Conservation (phyloP, 2,888 invertebrate genomes). For the Brassicogethes aeneus region DNA sequence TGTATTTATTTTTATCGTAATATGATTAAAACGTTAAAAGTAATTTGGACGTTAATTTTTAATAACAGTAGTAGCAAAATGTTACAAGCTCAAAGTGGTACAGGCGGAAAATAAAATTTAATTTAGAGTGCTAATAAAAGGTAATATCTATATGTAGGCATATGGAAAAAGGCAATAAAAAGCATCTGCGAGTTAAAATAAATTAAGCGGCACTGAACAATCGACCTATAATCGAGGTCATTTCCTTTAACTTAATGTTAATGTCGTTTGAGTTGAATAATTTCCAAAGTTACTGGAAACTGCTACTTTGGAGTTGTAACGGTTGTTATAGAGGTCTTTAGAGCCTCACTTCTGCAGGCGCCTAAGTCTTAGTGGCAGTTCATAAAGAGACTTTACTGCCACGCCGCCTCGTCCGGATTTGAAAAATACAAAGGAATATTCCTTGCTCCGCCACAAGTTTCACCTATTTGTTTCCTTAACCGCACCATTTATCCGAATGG, state of each 20-base stretch:
- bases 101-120: no score
- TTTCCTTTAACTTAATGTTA: not conserved
- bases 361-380: slow-evolving; percentile 10
- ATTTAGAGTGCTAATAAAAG: no score
- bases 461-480: slow-evolving; percentile 6
- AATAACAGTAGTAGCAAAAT: no score
- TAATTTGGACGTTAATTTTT: no score
- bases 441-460: slow-evolving; percentile 7
- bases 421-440: slow-evolving; percentile 14
- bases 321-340: slow-evolving; percentile 14
- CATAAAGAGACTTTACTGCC: slow-evolving; percentile 12
- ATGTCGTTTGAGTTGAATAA: slow-evolving; percentile 18
- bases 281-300: slow-evolving; percentile 20
- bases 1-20: no score
- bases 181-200: not conserved
- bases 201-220: not conserved
- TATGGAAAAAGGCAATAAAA: no score
- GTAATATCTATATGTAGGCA: no score
- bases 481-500: slow-evolving; percentile 5
- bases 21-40: no score
- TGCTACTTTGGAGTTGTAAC: slow-evolving; percentile 20
- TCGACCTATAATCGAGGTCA: not conserved
- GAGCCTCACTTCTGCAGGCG: slow-evolving; percentile 8
- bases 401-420: slow-evolving; percentile 8
- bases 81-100: no score